phyloP scores from a whole-genome alignment of 2,797 vertebrate species.

The Avahi laniger region DNA sequence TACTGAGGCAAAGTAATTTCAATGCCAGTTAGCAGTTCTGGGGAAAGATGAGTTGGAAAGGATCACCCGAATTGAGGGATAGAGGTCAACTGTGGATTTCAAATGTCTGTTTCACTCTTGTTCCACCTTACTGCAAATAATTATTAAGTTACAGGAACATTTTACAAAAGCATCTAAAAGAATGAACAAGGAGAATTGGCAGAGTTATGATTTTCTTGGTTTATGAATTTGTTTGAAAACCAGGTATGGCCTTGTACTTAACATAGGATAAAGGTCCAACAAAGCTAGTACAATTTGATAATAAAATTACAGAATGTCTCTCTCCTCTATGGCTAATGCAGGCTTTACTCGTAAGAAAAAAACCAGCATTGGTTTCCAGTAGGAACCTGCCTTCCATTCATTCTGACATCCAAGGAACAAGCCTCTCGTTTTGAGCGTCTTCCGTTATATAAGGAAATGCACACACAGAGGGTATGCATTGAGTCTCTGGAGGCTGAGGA shows the following conservation, averaged over 20 bases:
- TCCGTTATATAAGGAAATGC: constrained; percentile 2
- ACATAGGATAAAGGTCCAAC: background rate
- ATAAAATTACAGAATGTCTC: background rate
- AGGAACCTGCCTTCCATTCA: background rate
- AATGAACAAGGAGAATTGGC: background rate
- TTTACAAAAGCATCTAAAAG: constrained; percentile 3
- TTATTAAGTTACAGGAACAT: background rate
- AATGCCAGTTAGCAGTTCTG: background rate
- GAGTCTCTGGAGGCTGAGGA: background rate
- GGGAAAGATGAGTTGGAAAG: background rate
- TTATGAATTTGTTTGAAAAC: constrained; percentile 24
- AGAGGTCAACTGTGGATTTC: background rate
- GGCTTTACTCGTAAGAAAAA: background rate
- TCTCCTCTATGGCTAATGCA: background rate
- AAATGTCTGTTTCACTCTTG: background rate
- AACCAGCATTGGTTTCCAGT: background rate
- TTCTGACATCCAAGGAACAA: background rate
- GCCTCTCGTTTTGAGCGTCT: background rate
- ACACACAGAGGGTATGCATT: background rate
- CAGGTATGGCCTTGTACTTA: background rate
- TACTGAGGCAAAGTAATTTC: background rate
- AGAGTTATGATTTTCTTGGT: background rate
- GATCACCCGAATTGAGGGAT: background rate
- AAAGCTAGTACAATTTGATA: background rate
- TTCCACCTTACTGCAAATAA: background rate